Base-by-base conservation (phyloP, 1,140 invertebrate species). In the Cotesia typhae region DNA sequence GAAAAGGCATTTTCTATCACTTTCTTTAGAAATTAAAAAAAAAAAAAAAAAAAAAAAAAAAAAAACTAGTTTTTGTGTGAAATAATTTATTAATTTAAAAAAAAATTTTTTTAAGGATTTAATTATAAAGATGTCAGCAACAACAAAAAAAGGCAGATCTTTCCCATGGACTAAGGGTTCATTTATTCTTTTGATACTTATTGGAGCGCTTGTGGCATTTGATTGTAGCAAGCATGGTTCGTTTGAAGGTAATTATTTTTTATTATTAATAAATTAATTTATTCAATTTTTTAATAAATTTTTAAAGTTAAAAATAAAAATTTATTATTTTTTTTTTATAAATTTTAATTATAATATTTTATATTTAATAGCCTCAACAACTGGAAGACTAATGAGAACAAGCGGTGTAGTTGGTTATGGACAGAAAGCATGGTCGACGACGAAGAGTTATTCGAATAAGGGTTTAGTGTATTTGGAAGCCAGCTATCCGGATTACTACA, bases 401-500 rank as follows among this genome's bases (percentile, higher is more conserved):
- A 88, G 88, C 14, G 91, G 91, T 51, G 82, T 90, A 9, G 78
- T 90, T 66, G 89, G 89, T 57, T 89, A 91, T 74, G 90, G 87
- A 65, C 88, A 92, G 73, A 88, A 87, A 61, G 89, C 86, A 4
- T 92, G 89, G 88, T 86, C 88, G 66, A 86, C 83, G 38, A 83
- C 88, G 1, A 85, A 90, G 75, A 82, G 87, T 0, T 89, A 89
- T 37, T 89, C 88, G 1, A 87, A 88, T 1, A 86, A 89, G 68
- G 88, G 88, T 9, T 90, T 90, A 71, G 86, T 90, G 72, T 91
- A 89, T 87, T 80, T 92, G 55, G 90, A 93, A 77, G 86, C 89
- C 17, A 90, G 89, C 78, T 89, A 90, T n/a, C 92, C 92, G 1
- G 85, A 90, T 14, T 92, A 92, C 78, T 91, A 90, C 60, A 86